Conservation (phyloP, 2,888 invertebrate genomes). For the Chirona hameri region DNA sequence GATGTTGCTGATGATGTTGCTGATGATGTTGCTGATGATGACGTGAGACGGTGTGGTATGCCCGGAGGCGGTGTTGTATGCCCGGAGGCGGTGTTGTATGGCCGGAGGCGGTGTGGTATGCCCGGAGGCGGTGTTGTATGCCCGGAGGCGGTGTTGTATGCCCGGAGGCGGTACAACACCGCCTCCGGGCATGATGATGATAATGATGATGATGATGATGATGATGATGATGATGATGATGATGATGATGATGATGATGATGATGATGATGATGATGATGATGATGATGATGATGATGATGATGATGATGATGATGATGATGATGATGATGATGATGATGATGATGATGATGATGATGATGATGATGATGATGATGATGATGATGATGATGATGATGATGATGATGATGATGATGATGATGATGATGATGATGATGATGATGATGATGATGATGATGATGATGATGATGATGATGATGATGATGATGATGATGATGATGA, state of each 20-base stretch:
- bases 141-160: too few species aligned
- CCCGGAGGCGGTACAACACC: not conserved
- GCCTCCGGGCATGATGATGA: not conserved
- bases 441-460: conserved; percentile 22
- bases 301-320: conserved; percentile 22
- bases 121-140: too few species aligned
- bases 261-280: conserved; percentile 3
- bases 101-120: too few species aligned
- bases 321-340: conserved; percentile 22
- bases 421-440: conserved; percentile 22
- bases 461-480: conserved; percentile 22
- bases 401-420: conserved; percentile 22
- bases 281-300: conserved; percentile 22
- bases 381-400: conserved; percentile 22
- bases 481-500: conserved; percentile 22
- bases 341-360: conserved; percentile 22
- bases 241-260: not conserved
- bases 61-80: too few species aligned
- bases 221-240: conserved; percentile 22
- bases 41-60: too few species aligned
- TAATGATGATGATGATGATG: conserved; percentile 22
- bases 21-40: too few species aligned
- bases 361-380: conserved; percentile 10
- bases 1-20: too few species aligned
- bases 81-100: too few species aligned